Evolutionary conservation across 1,140 invertebrate genomes (phyloP).

Genomic region (Elymnias hypermnestra): DNA sequence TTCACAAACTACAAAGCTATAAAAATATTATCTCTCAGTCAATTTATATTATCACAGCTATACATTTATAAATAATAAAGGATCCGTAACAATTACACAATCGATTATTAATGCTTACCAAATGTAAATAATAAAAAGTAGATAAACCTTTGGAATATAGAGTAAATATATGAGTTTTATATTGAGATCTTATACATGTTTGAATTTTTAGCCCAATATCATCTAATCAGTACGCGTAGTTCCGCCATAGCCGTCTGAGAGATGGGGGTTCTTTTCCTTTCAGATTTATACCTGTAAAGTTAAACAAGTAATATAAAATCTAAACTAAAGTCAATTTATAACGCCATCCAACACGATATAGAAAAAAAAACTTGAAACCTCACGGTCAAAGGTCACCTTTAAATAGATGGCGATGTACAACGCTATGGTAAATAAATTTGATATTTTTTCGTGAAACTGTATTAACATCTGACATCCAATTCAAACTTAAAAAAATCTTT

Average conservation of each 20-base stretch:
- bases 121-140: not conserved
- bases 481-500: no score
- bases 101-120: constrained; percentile 6
- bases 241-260: constrained; percentile 58
- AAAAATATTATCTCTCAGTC: constrained; percentile 53
- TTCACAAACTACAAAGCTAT: constrained; percentile 31
- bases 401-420: no score
- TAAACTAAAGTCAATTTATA: not conserved
- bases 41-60: constrained; percentile 52
- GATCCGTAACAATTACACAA: constrained; percentile 8
- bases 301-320: not conserved
- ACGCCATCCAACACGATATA: no score
- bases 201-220: constrained; percentile 35
- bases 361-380: no score
- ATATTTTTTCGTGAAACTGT: no score
- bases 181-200: constrained; percentile 29
- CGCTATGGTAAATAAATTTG: no score
- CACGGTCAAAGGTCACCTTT: no score
- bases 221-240: constrained; percentile 51
- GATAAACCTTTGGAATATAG: constrained; percentile 26
- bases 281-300: constrained; percentile 53
- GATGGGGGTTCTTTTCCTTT: constrained; percentile 51
- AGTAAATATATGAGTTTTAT: constrained; percentile 23
- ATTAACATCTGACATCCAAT: no score
- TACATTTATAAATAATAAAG: constrained; percentile 13